phyloP scores from a whole-genome alignment of 2,113 vertebrate species.

The Antigone vipio region DNA sequence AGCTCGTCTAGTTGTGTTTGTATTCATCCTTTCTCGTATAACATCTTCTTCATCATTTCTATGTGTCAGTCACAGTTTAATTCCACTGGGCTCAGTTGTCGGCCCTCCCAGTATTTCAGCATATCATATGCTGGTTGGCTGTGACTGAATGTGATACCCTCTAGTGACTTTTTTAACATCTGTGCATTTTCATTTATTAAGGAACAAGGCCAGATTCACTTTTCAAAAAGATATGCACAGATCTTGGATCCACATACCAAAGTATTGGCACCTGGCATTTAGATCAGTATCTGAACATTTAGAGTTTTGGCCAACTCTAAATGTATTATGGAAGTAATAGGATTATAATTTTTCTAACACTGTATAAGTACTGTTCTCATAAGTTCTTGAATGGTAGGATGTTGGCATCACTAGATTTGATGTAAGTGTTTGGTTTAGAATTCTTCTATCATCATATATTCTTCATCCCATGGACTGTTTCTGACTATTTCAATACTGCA shows the following conservation, averaged over 20 bases:
- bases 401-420: neutral
- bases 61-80: neutral
- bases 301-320: neutral
- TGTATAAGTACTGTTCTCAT: neutral
- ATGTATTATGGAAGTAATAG: neutral
- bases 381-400: neutral
- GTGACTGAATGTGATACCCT: neutral
- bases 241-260: neutral
- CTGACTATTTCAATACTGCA: neutral
- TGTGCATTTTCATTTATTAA: neutral
- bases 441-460: neutral
- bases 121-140: neutral
- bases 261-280: neutral
- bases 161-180: neutral
- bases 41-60: neutral
- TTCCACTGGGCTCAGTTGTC: neutral
- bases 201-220: neutral
- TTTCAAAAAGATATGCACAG: neutral
- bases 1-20: neutral
- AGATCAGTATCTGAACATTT: neutral
- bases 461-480: neutral
- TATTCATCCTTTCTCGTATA: neutral
- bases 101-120: neutral
- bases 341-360: neutral
- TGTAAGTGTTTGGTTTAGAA: neutral